Conservation (phyloP, 1,140 invertebrate species). For the Wiebesia pumilae region DNA sequence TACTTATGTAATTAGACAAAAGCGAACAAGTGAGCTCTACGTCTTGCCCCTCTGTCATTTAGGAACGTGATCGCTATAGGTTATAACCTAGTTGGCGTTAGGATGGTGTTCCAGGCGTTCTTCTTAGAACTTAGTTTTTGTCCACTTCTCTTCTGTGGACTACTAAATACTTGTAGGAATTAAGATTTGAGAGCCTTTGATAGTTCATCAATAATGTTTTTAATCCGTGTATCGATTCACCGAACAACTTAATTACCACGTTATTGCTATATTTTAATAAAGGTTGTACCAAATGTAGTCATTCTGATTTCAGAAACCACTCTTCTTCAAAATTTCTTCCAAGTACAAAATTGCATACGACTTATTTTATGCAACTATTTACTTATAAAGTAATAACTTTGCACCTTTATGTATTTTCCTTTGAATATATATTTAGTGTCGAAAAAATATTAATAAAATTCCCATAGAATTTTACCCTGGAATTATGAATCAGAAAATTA, state of each 20-base stretch:
- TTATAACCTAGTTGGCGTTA: slow-evolving; percentile 15
- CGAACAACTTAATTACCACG: background rate
- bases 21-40: background rate
- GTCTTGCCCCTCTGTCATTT: background rate
- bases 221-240: background rate
- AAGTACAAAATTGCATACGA: too few relatives aligned
- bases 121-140: background rate
- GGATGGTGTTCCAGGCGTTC: background rate
- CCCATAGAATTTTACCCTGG: too few relatives aligned
- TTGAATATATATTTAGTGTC: too few relatives aligned
- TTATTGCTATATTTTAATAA: too few relatives aligned
- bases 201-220: background rate
- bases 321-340: too few relatives aligned
- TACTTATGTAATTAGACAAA: slow-evolving; percentile 40
- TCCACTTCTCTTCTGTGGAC: background rate
- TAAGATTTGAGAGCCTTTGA: background rate
- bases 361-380: too few relatives aligned
- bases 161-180: background rate
- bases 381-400: too few relatives aligned
- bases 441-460: too few relatives aligned
- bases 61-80: slow-evolving; percentile 16
- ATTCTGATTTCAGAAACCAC: too few relatives aligned
- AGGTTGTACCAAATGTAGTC: too few relatives aligned
- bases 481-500: too few relatives aligned
- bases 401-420: too few relatives aligned